A percentile compares a stretch with the other conserved stretches of the same genome.
phyloP scores from a whole-genome alignment of 2,797 vertebrate species.

The Nothura maculosa region DNA sequence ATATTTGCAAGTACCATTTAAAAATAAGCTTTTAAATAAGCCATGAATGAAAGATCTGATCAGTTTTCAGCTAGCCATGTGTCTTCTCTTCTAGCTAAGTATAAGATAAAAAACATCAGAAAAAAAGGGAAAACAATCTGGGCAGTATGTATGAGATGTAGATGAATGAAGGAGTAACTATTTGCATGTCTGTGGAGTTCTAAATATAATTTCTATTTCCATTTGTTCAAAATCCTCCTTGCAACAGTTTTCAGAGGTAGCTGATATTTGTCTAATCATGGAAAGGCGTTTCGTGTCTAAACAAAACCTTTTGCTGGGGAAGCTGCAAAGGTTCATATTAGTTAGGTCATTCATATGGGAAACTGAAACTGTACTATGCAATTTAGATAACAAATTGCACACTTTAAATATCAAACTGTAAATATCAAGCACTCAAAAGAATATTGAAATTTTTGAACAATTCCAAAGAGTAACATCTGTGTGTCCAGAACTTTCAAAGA shows the following conservation, averaged over 20 bases:
- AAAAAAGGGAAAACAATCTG: constrained; percentile 62
- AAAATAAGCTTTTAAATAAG: constrained; percentile 79
- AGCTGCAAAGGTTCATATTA: constrained; percentile 66
- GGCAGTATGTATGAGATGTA: background rate
- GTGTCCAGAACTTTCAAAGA: constrained; percentile 44
- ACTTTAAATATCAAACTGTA: constrained; percentile 73
- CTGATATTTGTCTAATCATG: constrained; percentile 73
- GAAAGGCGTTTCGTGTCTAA: constrained; percentile 73
- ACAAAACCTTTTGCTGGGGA: constrained; percentile 71
- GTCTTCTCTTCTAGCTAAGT: constrained; percentile 47
- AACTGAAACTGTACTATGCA: constrained; percentile 56
- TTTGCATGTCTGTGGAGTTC: constrained; percentile 49
- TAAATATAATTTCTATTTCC: constrained; percentile 60
- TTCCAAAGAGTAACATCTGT: constrained; percentile 44
- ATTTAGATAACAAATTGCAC: constrained; percentile 72
- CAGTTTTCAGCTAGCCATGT: constrained; percentile 71
- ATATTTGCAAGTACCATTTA: constrained; percentile 80
- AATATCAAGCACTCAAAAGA: constrained; percentile 74
- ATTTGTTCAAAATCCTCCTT: constrained; percentile 61
- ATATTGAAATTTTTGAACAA: constrained; percentile 68
- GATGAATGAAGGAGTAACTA: constrained; percentile 50
- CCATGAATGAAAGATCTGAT: constrained; percentile 72
- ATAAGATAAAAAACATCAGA: constrained; percentile 64
- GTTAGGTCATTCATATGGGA: constrained; percentile 47
- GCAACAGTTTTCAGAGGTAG: constrained; percentile 24